phyloP scores from a whole-genome alignment of 2,113 vertebrate species.

The Varanus salvator region DNA sequence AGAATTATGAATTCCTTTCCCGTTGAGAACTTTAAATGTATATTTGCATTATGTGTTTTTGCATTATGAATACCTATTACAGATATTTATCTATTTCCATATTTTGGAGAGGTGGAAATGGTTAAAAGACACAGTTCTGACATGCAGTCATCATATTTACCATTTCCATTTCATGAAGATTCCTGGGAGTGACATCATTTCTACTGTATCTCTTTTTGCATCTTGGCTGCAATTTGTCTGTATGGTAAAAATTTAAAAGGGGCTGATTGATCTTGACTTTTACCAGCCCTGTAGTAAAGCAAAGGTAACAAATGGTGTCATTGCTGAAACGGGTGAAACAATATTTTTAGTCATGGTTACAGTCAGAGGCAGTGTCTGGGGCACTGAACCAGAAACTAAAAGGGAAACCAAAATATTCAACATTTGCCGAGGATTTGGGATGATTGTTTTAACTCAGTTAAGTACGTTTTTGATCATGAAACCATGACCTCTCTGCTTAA shows the following conservation, averaged over 20 bases:
- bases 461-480: conserved; percentile 73
- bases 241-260: conserved; percentile 65
- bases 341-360: conserved; percentile 78
- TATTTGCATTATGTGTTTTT: conserved; percentile 48
- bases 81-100: conserved; percentile 29
- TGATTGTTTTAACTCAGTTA: conserved; percentile 71
- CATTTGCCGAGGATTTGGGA: conserved; percentile 70
- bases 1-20: conserved; percentile 13
- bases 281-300: conserved; percentile 62
- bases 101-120: conserved; percentile 49
- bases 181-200: conserved; percentile 59
- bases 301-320: conserved; percentile 80
- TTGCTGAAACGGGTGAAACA: conserved; percentile 74
- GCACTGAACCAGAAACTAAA: conserved; percentile 70
- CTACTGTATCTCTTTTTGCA: conserved; percentile 52
- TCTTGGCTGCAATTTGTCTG: conserved; percentile 58
- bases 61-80: conserved; percentile 52
- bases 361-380: conserved; percentile 65
- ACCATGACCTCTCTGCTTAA: conserved; percentile 50
- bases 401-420: conserved; percentile 61
- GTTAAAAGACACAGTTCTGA: conserved; percentile 33
- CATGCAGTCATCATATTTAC: conserved; percentile 39
- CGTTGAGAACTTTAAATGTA: conserved; percentile 35
- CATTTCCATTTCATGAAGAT: conserved; percentile 53
- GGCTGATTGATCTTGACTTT: conserved; percentile 75